Percentiles rank a stretch among this genome's conserved stretches.
Conservation (phyloP, 2,888 invertebrate species). For the Hypomecis atomaria region DNA sequence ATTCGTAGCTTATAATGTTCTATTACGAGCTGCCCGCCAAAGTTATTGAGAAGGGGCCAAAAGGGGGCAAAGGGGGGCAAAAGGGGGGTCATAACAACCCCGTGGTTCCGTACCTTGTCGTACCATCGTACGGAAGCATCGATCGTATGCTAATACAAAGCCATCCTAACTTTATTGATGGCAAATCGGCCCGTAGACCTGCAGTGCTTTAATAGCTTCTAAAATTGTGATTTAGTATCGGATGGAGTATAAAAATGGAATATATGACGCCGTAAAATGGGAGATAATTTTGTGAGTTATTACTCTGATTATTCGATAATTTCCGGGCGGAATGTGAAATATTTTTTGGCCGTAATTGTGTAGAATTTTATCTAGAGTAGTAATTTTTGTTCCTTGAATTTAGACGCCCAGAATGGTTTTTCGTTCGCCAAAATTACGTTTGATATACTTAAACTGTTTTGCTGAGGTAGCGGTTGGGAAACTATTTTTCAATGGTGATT, state of each 20-base stretch:
- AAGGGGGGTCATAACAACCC: constrained; percentile 9
- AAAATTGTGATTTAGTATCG: constrained; percentile 31
- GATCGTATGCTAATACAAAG: constrained; percentile 73
- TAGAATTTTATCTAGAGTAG: too few relatives aligned
- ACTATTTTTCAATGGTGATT: too few relatives aligned
- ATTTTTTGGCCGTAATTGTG: neutral
- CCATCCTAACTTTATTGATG: constrained; percentile 63
- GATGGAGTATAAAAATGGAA: constrained; percentile 32
- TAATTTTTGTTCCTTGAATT: too few relatives aligned
- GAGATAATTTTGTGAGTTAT: constrained; percentile 28
- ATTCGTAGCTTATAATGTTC: constrained; percentile 11
- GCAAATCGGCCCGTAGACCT: constrained; percentile 55
- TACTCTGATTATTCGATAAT: constrained; percentile 20
- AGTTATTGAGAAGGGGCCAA: constrained; percentile 15
- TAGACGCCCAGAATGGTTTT: too few relatives aligned
- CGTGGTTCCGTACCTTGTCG: constrained; percentile 25
- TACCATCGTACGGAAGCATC: constrained; percentile 56
- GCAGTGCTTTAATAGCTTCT: constrained; percentile 43
- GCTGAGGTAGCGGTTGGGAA: too few relatives aligned
- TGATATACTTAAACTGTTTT: too few relatives aligned
- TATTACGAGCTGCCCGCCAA: constrained; percentile 24
- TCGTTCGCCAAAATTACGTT: too few relatives aligned
- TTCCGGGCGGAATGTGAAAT: constrained; percentile 15
- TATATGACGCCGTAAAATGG: constrained; percentile 34
- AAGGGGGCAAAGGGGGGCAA: constrained; percentile 9